These are phyloP conservation scores for Nasonia oneida DNA, from an alignment of 2,888 invertebrate genomes.

Conservation along the genomic window DNA sequence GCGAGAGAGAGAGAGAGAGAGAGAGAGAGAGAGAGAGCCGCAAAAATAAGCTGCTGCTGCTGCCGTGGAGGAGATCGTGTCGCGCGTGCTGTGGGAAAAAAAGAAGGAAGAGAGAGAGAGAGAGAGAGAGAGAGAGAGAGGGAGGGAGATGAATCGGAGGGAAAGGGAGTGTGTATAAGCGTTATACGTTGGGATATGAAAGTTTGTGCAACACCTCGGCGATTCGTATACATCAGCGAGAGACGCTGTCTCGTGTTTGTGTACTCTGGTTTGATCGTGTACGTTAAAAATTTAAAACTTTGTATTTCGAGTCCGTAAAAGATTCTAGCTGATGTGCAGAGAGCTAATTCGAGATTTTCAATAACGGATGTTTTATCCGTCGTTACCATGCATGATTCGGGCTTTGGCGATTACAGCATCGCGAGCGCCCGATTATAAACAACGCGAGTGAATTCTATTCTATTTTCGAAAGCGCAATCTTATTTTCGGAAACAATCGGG, in stretches of 20 bases:
- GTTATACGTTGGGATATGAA: background rate
- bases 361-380: background rate
- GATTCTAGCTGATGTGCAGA: too few relatives aligned
- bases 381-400: background rate
- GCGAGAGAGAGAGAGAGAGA: background rate
- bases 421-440: background rate
- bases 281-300: too few relatives aligned
- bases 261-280: background rate
- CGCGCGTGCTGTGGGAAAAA: constrained; percentile 4
- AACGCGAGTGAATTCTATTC: background rate
- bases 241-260: background rate
- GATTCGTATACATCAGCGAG: constrained; percentile 26
- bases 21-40: background rate
- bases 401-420: background rate
- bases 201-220: constrained; percentile 48
- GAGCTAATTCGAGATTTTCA: background rate
- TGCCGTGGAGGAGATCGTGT: background rate
- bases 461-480: background rate
- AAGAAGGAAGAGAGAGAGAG: background rate
- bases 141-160: background rate
- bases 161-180: background rate
- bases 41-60: background rate
- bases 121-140: background rate
- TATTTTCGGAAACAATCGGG: background rate
- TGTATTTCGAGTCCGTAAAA: too few relatives aligned